A percentile compares a stretch with the other conserved stretches of the same genome.
These are phyloP conservation scores for Dysmachus trigonus DNA, from an alignment of 2,888 invertebrate genomes.

Conservation along the genomic window DNA sequence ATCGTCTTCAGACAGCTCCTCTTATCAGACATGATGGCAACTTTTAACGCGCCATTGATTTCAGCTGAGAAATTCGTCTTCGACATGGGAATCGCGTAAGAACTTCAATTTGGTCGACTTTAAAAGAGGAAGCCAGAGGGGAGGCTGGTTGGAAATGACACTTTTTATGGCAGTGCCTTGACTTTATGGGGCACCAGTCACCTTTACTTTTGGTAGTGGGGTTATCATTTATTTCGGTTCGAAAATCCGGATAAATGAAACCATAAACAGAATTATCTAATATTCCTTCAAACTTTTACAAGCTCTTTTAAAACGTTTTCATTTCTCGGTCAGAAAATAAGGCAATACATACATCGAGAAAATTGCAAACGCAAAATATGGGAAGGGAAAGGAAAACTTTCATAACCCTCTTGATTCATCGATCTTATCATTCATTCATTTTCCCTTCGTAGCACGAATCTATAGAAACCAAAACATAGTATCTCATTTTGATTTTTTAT, in stretches of 20 bases:
- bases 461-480: too few relatives aligned
- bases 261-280: too few relatives aligned
- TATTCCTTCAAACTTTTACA: too few relatives aligned
- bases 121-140: neutral
- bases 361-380: too few relatives aligned
- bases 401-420: too few relatives aligned
- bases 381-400: too few relatives aligned
- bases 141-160: neutral
- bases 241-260: neutral
- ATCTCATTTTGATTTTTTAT: too few relatives aligned
- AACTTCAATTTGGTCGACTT: neutral
- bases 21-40: slow-evolving; percentile 50
- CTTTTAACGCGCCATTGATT: slow-evolving; percentile 49
- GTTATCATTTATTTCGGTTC: neutral
- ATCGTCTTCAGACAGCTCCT: slow-evolving; percentile 23
- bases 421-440: too few relatives aligned
- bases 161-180: neutral
- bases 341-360: too few relatives aligned
- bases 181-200: neutral
- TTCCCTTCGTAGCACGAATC: too few relatives aligned
- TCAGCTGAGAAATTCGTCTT: neutral
- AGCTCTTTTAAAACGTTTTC: too few relatives aligned
- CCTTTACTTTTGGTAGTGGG: neutral
- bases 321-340: too few relatives aligned
- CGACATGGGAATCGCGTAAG: neutral